Conservation (phyloP, 30 jellyfish, hydroid and myxozoan genomes). For the Cassiopea andromeda region DNA sequence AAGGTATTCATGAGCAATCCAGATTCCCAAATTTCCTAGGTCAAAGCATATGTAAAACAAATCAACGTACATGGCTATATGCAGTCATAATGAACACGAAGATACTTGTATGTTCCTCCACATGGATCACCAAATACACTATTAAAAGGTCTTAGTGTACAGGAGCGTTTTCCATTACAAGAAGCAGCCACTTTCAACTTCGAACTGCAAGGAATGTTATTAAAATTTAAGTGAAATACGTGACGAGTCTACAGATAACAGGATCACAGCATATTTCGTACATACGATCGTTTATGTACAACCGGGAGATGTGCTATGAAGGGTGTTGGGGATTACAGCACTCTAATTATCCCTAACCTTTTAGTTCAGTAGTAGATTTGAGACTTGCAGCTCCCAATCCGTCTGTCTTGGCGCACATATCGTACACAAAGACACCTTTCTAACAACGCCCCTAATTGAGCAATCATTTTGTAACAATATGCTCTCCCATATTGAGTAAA, state of each 20-base stretch:
- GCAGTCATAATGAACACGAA: slow-evolving; percentile 10
- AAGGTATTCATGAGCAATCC: too few relatives aligned
- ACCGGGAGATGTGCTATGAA: too few relatives aligned
- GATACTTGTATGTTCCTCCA: slow-evolving; percentile 46
- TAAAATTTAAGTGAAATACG: neutral
- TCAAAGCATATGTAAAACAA: neutral
- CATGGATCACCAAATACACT: slow-evolving; percentile 55
- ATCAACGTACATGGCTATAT: neutral
- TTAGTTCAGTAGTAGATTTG: too few relatives aligned
- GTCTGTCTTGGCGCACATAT: too few relatives aligned
- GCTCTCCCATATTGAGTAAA: too few relatives aligned
- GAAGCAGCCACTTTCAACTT: neutral
- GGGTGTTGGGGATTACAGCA: too few relatives aligned
- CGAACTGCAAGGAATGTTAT: neutral
- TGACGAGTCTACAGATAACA: neutral
- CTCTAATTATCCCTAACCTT: too few relatives aligned
- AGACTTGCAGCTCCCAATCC: too few relatives aligned
- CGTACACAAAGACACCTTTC: too few relatives aligned
- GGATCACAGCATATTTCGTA: neutral
- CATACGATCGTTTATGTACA: too few relatives aligned
- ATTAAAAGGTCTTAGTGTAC: slow-evolving; percentile 10
- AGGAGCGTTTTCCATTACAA: slow-evolving; percentile 37
- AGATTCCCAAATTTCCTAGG: neutral
- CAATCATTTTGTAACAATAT: too few relatives aligned
- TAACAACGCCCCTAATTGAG: too few relatives aligned